Evolutionary conservation across 2,888 invertebrate genomes (phyloP).

Genomic region (Drosophila yooni): DNA sequence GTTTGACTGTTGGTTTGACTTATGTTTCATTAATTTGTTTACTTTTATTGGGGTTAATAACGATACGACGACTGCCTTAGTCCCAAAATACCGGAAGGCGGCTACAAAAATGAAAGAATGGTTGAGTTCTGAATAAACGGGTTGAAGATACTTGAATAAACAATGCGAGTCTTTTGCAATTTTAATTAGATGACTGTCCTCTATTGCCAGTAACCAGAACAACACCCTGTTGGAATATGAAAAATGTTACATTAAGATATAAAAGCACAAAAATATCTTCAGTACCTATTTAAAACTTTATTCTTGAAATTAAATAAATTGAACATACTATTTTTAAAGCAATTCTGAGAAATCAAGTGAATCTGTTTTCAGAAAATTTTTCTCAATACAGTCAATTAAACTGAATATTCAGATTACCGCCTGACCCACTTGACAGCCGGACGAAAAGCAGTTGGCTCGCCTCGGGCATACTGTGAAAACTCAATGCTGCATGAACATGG

Average conservation of each 20-base stretch:
- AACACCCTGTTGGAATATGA: not conserved
- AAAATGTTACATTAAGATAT: too few species aligned
- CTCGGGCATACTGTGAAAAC: not conserved
- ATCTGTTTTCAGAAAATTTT: not conserved
- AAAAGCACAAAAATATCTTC: not conserved
- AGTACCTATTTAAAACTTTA: not conserved
- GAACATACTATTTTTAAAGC: not conserved
- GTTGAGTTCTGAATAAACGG: not conserved
- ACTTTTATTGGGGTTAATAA: constrained; percentile 75
- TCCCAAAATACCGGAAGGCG: not conserved
- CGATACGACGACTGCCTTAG: constrained; percentile 14
- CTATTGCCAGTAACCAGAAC: not conserved
- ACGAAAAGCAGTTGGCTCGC: not conserved
- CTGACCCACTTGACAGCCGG: not conserved
- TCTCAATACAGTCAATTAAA: constrained; percentile 21
- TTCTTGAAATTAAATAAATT: not conserved
- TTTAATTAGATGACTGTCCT: constrained; percentile 1
- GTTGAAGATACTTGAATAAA: not conserved
- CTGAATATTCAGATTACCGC: not conserved
- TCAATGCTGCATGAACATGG: constrained; percentile 4
- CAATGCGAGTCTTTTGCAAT: not conserved
- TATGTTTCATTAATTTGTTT: constrained; percentile 79
- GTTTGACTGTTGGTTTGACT: constrained; percentile 65
- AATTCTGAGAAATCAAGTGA: not conserved
- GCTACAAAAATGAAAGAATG: constrained; percentile 4